Evolutionary conservation across 2,113 vertebrate genomes (phyloP).

Genomic region (Microtus richardsoni): DNA sequence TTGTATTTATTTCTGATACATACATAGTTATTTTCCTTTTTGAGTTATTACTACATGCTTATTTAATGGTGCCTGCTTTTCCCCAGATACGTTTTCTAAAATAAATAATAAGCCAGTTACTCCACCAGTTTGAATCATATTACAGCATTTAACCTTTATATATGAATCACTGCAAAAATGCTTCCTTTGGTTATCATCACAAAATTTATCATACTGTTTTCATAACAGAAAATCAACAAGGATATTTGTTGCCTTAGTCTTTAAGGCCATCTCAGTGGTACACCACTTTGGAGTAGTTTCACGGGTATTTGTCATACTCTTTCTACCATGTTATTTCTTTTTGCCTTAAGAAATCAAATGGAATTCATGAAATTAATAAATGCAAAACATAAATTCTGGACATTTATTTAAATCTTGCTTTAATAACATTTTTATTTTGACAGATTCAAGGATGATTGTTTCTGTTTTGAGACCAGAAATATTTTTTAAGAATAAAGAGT

Average conservation of each 20-base stretch:
- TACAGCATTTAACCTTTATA: neutral
- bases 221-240: neutral
- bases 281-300: neutral
- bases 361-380: neutral
- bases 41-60: neutral
- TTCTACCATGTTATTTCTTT: neutral
- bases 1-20: neutral
- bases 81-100: neutral
- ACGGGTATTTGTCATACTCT: neutral
- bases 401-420: neutral
- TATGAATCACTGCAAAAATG: conserved; percentile 7
- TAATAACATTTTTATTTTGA: conserved; percentile 5
- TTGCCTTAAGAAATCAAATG: neutral
- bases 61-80: neutral
- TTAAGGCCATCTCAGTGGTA: neutral
- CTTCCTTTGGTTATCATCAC: neutral
- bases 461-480: neutral
- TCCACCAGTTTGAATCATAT: neutral
- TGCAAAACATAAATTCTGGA: neutral
- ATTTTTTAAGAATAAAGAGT: neutral
- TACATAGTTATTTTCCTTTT: neutral
- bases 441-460: neutral
- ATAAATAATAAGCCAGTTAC: conserved; percentile 14
- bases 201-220: conserved; percentile 27
- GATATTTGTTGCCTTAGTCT: neutral